Evolutionary conservation across 1,140 invertebrate genomes (phyloP).

Genomic region (Mactra quadrangularis): DNA sequence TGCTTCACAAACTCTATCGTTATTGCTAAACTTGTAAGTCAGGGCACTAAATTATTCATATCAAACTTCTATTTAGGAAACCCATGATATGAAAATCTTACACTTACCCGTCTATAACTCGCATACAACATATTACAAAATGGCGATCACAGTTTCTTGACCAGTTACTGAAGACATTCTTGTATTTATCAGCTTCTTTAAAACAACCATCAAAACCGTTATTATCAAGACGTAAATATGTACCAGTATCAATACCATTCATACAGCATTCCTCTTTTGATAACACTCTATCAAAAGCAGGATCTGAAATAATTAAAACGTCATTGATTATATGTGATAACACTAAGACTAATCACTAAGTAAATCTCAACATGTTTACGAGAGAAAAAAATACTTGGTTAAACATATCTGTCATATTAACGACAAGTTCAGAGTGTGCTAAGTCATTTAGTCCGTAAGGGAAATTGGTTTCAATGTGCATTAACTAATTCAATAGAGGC

Average conservation of each 20-base stretch:
- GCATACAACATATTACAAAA: conserved; percentile 40
- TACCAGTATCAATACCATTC: conserved; percentile 20
- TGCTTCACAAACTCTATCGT: too few species aligned
- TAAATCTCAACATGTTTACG: background rate
- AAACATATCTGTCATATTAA: too few species aligned
- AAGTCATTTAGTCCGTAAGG: too few species aligned
- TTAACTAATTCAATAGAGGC: too few species aligned
- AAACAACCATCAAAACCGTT: conserved; percentile 25
- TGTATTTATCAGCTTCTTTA: conserved; percentile 6
- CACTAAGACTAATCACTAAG: background rate
- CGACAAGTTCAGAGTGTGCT: too few species aligned
- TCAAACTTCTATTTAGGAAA: too few species aligned
- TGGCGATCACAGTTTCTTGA: conserved; percentile 2
- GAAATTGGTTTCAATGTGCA: too few species aligned
- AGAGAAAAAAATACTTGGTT: too few species aligned
- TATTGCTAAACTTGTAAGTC: too few species aligned
- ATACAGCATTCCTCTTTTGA: conserved; percentile 33
- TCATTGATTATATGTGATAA: background rate
- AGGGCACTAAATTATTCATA: too few species aligned
- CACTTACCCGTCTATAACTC: conserved; percentile 32
- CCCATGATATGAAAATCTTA: too few species aligned
- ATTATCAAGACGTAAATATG: background rate
- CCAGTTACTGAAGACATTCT: background rate
- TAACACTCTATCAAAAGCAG: background rate
- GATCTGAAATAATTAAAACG: conserved; percentile 1